Base-by-base conservation (phyloP, 2,797 vertebrate genomes). In the Anableps anableps region DNA sequence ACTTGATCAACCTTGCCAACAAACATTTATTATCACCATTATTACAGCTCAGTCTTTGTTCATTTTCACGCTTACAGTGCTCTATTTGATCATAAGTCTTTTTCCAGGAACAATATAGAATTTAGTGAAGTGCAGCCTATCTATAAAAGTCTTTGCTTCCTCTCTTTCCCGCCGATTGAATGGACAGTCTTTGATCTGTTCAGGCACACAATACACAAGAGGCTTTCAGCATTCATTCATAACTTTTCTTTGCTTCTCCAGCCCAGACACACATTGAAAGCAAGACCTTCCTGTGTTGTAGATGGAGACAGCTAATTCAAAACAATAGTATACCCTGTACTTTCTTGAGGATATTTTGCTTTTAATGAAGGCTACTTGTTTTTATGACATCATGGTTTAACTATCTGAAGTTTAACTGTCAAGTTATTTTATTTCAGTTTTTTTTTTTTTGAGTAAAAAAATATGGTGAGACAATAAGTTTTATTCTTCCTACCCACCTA, bases 101-200 rank as follows among this genome's bases (percentile, higher is more conserved):
- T 82, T 64, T 82, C 72, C 76, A 72, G 60, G 36, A 80, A 85
- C 85, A 85, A 78, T 88, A 84, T 80, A 53, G 64, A 76, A 80
- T 81, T 76, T 41, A 55, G 51, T 83, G 36, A 51, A 85, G 76
- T 76, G 48, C 72, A 48, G 64, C 45, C 47, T 75, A 88, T 88
- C 85, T 86, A 58, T 84, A 83, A 77, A 86, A 75, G 75, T 80
- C 80, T 90, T 70, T n/a, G 70, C 88, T 91, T 88, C 85, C 90
- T 86, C 75, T 75, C 50, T 70, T 75, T 87, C 88, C 88, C 58
- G 48, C 83, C 86, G 80, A 89, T 85, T 92, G 85, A 93, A 89
- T 83, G 75, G 70, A 60, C 80, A 64, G 74, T 64, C 72, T 92
- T 92, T 91, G 89, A 92, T 88, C 76, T 83, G 79, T 66, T 64